phyloP scores from a whole-genome alignment of 2,113 vertebrate genomes.

The Galbula dea region DNA sequence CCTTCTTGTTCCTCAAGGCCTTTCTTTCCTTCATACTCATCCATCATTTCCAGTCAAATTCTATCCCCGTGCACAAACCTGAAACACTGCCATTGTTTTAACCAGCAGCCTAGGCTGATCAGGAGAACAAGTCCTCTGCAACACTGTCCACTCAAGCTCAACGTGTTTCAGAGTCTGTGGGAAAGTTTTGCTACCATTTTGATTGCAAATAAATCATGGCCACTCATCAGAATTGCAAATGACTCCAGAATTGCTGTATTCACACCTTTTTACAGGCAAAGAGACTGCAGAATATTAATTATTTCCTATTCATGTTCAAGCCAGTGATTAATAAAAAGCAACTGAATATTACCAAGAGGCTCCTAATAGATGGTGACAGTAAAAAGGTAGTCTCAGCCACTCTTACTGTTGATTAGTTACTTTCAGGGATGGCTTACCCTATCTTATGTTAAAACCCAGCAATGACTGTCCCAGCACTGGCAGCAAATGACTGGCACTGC shows the following conservation, averaged over 20 bases:
- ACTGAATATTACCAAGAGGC: background rate
- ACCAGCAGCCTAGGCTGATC: background rate
- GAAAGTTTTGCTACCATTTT: background rate
- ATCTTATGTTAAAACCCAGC: background rate
- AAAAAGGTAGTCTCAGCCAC: background rate
- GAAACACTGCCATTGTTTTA: background rate
- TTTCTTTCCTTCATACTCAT: background rate
- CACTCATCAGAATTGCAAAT: background rate
- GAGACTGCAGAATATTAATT: background rate
- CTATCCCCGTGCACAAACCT: background rate
- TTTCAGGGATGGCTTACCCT: background rate
- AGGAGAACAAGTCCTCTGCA: background rate
- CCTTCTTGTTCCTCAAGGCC: background rate
- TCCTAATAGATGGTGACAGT: background rate
- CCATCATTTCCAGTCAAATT: background rate
- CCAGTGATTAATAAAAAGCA: background rate
- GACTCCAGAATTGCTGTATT: background rate
- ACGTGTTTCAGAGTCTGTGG: background rate
- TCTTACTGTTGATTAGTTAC: background rate
- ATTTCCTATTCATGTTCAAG: background rate
- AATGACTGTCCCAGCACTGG: background rate
- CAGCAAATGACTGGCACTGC: background rate
- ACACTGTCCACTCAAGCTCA: background rate
- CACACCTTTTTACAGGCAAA: background rate
- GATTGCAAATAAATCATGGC: background rate